Conservation (phyloP, 2,888 invertebrate genomes). For the Drosophila eohydei region DNA sequence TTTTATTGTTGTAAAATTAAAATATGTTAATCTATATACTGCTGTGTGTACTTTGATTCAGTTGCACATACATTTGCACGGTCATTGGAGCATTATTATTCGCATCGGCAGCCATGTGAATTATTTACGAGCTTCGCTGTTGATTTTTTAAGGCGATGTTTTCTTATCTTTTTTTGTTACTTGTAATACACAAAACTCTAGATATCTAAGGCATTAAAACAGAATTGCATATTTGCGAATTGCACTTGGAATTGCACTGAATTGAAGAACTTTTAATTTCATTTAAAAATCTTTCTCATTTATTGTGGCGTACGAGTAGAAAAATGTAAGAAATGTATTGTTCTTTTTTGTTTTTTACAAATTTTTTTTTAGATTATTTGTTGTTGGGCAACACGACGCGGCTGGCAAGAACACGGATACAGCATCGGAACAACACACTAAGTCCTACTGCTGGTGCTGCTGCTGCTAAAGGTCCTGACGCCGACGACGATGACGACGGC, state of each 20-base stretch:
- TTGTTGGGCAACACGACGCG: constrained; percentile 54
- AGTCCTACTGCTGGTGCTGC: constrained; percentile 55
- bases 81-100: constrained; percentile 61
- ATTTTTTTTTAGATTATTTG: constrained; percentile 25
- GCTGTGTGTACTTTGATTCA: background rate
- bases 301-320: constrained; percentile 51
- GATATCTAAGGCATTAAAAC: constrained; percentile 56
- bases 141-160: constrained; percentile 44
- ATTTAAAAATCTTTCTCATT: constrained; percentile 15
- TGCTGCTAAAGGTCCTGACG: constrained; percentile 47
- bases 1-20: constrained; percentile 1
- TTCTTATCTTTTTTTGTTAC: background rate
- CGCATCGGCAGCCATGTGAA: constrained; percentile 58
- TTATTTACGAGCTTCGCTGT: constrained; percentile 51
- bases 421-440: constrained; percentile 47
- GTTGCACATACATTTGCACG: constrained; percentile 64
- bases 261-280: constrained; percentile 41
- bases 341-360: constrained; percentile 16
- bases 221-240: constrained; percentile 43
- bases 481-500: constrained; percentile 35
- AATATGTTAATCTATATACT: background rate
- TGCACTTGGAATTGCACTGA: constrained; percentile 59
- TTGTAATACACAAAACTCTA: constrained; percentile 49
- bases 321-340: constrained; percentile 63
- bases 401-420: constrained; percentile 49